Percentiles rank a stretch among this genome's conserved stretches.
Conservation (phyloP, 2,888 invertebrate genomes). For the Sialis fuliginosa region DNA sequence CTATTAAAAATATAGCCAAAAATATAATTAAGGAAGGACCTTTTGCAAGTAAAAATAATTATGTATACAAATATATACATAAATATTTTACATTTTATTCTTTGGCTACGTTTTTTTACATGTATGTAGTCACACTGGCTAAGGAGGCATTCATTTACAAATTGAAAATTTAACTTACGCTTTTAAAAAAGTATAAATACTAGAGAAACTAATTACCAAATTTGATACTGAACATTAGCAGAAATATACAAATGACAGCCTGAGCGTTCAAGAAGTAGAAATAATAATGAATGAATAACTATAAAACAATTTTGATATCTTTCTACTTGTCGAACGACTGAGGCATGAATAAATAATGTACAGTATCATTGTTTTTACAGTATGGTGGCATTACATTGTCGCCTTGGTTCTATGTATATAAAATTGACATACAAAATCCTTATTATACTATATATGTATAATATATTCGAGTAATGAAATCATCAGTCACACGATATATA, state of each 20-base stretch:
- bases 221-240: constrained; percentile 5
- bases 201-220: neutral
- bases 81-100: too few relatives aligned
- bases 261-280: constrained; percentile 32
- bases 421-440: too few relatives aligned
- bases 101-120: neutral
- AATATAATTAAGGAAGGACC: too few relatives aligned
- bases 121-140: constrained; percentile 1
- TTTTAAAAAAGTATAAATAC: neutral
- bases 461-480: too few relatives aligned
- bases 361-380: neutral
- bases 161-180: neutral
- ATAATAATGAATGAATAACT: constrained; percentile 12
- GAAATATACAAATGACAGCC: constrained; percentile 13
- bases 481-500: neutral
- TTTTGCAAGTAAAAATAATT: too few relatives aligned
- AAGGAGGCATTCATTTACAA: constrained; percentile 4
- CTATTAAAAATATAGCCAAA: too few relatives aligned
- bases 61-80: too few relatives aligned
- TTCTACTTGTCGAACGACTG: neutral
- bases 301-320: constrained; percentile 2
- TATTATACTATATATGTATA: too few relatives aligned
- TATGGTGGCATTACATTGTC: too few relatives aligned
- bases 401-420: too few relatives aligned
- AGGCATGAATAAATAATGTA: neutral